phyloP scores from a whole-genome alignment of 2,113 vertebrate genomes.

The Nicator chloris region DNA sequence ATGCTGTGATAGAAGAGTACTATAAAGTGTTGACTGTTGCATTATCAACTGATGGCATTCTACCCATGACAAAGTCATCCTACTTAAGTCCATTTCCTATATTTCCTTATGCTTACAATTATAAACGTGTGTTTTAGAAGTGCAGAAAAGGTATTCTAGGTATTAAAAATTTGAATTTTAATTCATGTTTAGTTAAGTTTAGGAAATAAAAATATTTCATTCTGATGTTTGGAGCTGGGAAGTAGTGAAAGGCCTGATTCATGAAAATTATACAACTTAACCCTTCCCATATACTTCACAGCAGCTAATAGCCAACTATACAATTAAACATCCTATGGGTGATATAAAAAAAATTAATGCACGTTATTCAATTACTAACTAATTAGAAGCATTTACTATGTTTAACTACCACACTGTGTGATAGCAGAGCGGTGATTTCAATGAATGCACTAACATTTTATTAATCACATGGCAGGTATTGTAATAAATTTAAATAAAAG shows the following conservation, averaged over 20 bases:
- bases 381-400: slow-evolving; percentile 42
- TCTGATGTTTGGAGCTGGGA: neutral
- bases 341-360: slow-evolving; percentile 1
- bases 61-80: neutral
- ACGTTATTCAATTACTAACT: neutral
- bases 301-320: neutral
- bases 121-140: neutral
- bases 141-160: neutral
- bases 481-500: slow-evolving; percentile 15
- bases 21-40: neutral
- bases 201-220: neutral
- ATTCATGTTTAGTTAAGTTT: neutral
- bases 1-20: neutral
- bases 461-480: slow-evolving; percentile 33
- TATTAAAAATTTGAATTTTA: neutral
- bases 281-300: neutral
- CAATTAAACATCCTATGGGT: neutral
- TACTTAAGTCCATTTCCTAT: neutral
- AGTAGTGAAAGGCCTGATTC: neutral
- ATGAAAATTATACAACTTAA: neutral
- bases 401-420: slow-evolving; percentile 4
- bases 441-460: neutral
- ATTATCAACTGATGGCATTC: neutral
- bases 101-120: neutral
- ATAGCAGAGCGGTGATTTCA: neutral